Evolutionary conservation across 2,113 vertebrate species (phyloP).

Genomic region (Emydura subglobosa): DNA sequence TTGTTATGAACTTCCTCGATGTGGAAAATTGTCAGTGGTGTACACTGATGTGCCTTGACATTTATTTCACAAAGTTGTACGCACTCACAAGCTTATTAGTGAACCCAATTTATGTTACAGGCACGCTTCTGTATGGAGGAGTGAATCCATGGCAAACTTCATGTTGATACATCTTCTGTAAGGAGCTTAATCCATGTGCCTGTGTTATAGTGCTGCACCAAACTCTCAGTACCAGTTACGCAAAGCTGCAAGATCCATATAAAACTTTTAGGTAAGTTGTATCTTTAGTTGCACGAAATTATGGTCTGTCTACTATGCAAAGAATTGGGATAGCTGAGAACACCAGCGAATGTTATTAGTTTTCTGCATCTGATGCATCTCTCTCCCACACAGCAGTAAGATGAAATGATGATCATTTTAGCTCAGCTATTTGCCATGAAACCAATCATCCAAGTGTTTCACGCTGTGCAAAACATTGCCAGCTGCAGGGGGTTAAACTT

Average conservation of each 20-base stretch:
- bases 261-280: rapidly evolving
- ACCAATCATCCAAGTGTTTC: not conserved
- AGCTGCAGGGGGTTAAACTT: constrained; percentile 41
- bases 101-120: not conserved
- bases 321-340: not conserved
- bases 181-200: not conserved
- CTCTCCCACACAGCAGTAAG: not conserved
- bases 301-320: rapidly evolving
- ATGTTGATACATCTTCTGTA: not conserved
- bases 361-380: rapidly evolving
- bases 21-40: not conserved
- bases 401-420: not conserved
- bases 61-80: not conserved
- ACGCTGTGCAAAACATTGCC: constrained; percentile 25
- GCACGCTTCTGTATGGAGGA: not conserved
- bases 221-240: not conserved
- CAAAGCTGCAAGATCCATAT: not conserved
- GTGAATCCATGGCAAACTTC: not conserved
- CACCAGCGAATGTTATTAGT: not conserved
- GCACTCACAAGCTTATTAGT: not conserved
- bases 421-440: not conserved
- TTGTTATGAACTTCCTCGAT: not conserved
- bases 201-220: not conserved
- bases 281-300: not conserved
- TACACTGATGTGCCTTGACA: not conserved